Evolutionary conservation across 1,140 invertebrate genomes (phyloP).

Genomic region (Brachystomella parvula): DNA sequence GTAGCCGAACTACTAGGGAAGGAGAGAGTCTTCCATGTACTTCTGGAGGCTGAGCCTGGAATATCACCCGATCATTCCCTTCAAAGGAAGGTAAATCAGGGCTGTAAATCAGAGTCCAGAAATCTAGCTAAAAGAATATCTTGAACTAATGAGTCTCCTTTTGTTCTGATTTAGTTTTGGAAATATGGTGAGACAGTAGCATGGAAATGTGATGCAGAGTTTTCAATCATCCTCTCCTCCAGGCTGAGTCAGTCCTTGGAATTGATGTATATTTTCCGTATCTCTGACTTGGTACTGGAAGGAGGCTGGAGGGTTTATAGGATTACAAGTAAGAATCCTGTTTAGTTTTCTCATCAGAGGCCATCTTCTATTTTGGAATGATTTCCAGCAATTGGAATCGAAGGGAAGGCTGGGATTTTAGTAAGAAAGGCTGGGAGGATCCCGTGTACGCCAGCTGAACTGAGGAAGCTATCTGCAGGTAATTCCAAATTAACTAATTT

Average conservation of each 20-base stretch:
- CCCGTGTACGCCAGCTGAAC: conserved; percentile 27
- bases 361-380: neutral
- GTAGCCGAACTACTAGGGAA: conserved; percentile 1
- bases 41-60: conserved; percentile 33
- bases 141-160: neutral
- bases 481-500: neutral
- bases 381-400: conserved; percentile 23
- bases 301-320: conserved; percentile 35
- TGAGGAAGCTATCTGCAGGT: conserved; percentile 30
- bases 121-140: neutral
- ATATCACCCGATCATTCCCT: neutral
- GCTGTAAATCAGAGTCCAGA: neutral
- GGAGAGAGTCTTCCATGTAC: conserved; percentile 23
- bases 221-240: conserved; percentile 26
- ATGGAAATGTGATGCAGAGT: conserved; percentile 34
- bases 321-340: conserved; percentile 26
- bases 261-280: conserved; percentile 33
- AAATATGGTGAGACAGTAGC: conserved; percentile 28
- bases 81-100: neutral
- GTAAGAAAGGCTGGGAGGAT: conserved; percentile 14
- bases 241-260: conserved; percentile 27
- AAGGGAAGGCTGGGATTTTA: conserved; percentile 29
- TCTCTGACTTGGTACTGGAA: conserved; percentile 27
- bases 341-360: conserved; percentile 6
- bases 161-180: conserved; percentile 23